Conservation (phyloP, 2,888 invertebrate genomes). For the Scaptomyza caliginosa region DNA sequence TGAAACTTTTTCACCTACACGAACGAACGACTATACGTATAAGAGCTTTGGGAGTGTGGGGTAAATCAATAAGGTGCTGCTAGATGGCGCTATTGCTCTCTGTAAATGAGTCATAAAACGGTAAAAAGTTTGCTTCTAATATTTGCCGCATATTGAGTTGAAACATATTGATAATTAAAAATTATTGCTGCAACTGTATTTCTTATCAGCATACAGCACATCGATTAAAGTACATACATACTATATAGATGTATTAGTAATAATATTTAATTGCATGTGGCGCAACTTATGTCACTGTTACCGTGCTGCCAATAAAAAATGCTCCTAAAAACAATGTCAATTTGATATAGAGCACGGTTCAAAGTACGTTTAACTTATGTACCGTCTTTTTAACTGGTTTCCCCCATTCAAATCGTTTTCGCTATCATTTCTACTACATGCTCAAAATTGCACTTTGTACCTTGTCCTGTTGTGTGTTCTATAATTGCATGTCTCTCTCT, state of each 20-base stretch:
- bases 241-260: slow-evolving; percentile 31
- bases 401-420: slow-evolving; percentile 41
- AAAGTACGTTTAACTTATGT: slow-evolving; percentile 42
- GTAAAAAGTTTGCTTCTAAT: slow-evolving; percentile 23
- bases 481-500: slow-evolving; percentile 19
- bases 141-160: slow-evolving; percentile 41
- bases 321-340: slow-evolving; percentile 1
- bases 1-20: slow-evolving; percentile 1
- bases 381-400: slow-evolving; percentile 49
- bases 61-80: slow-evolving; percentile 46
- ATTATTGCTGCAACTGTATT: slow-evolving; percentile 55
- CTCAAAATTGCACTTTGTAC: slow-evolving; percentile 57
- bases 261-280: slow-evolving; percentile 40
- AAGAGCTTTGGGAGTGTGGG: not conserved
- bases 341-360: slow-evolving; percentile 40
- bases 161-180: slow-evolving; percentile 50
- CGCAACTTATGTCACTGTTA: slow-evolving; percentile 31
- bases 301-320: slow-evolving; percentile 27
- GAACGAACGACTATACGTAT: not conserved
- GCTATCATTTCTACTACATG: slow-evolving; percentile 12
- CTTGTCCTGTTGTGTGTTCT: slow-evolving; percentile 20
- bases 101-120: slow-evolving; percentile 49
- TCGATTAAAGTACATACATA: slow-evolving; percentile 48
- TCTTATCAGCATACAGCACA: slow-evolving; percentile 44
- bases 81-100: slow-evolving; percentile 25